Evolutionary conservation across 2,888 invertebrate species (phyloP).

Genomic region (Pseudococcus viburni): DNA sequence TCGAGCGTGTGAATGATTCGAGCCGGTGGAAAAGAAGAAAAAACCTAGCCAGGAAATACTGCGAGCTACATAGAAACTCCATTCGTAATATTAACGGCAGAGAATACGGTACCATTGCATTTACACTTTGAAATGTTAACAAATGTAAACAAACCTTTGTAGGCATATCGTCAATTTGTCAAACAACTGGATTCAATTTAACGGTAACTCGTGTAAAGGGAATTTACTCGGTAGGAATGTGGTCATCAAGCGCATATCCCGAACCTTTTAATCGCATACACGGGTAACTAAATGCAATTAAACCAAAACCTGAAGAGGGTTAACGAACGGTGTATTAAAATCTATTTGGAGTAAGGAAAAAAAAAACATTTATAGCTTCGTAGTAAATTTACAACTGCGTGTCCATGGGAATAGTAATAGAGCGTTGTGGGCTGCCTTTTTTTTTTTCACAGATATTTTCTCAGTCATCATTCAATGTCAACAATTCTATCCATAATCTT

Average conservation of each 20-base stretch:
- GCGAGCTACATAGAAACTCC: not conserved
- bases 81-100: conserved; percentile 5
- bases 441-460: not conserved
- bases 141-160: not conserved
- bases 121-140: not conserved
- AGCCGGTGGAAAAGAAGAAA: not conserved
- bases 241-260: not conserved
- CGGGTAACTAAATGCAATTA: not conserved
- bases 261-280: conserved; percentile 9
- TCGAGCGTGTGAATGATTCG: conserved; percentile 40
- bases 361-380: not conserved
- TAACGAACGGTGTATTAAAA: not conserved
- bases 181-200: conserved; percentile 18
- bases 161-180: conserved; percentile 26
- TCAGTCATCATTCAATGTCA: conserved; percentile 56
- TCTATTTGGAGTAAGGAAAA: not conserved
- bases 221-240: not conserved
- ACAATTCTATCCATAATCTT: conserved; percentile 56
- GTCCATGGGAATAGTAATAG: conserved; percentile 54
- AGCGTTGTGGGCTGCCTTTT: not conserved
- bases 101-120: not conserved
- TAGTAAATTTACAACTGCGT: conserved; percentile 22
- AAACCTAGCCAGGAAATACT: not conserved
- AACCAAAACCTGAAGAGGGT: not conserved
- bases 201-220: not conserved